A percentile compares a stretch with the other conserved stretches of the same genome.
Conservation (phyloP, 2,113 vertebrate species). For the Coreoperca whiteheadi region DNA sequence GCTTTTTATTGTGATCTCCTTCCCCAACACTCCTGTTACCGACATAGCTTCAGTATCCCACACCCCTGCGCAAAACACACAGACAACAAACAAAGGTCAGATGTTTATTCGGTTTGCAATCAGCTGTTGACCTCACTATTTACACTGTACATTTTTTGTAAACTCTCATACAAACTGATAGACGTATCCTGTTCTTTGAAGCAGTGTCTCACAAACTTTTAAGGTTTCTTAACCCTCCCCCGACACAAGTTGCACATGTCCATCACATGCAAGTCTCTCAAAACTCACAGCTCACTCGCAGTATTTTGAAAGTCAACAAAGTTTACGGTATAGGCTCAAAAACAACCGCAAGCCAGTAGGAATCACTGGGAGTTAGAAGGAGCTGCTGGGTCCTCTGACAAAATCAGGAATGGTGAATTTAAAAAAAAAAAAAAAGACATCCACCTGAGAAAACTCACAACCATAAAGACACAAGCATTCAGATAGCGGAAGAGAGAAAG, state of each 20-base stretch:
- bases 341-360: not conserved
- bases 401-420: not conserved
- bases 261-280: not conserved
- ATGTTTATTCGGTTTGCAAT: not conserved
- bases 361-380: not conserved
- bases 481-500: not conserved
- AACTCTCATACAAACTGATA: not conserved
- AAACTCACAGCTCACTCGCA: not conserved
- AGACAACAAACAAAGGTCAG: constrained; percentile 18
- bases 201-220: not conserved
- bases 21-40: constrained; percentile 20
- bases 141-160: not conserved
- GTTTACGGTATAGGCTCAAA: not conserved
- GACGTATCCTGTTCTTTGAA: not conserved
- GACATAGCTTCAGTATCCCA: constrained; percentile 6
- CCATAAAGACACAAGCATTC: not conserved
- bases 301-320: not conserved
- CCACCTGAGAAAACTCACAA: not conserved
- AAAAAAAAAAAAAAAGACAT: not conserved
- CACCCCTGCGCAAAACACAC: constrained; percentile 48
- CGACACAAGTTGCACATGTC: not conserved
- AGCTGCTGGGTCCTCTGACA: not conserved
- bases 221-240: not conserved
- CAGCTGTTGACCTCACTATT: not conserved
- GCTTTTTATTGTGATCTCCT: constrained; percentile 32